Percentiles rank a stretch among this genome's conserved stretches.
Evolutionary conservation across 2,888 invertebrate genomes (phyloP).

Genomic region (Cheilosia soror): DNA sequence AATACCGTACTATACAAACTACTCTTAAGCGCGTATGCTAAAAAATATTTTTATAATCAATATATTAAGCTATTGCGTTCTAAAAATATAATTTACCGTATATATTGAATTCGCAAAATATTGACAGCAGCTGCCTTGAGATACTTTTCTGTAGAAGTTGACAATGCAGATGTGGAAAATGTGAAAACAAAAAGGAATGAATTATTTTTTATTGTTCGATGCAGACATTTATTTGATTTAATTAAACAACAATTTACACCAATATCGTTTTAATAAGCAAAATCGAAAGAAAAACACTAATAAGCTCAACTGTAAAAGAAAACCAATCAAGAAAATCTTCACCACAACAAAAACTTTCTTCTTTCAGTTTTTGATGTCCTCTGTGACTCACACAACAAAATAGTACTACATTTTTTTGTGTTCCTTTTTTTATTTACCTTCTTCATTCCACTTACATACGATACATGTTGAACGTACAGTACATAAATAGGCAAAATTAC

Average conservation of each 20-base stretch:
- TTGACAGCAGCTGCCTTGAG: slow-evolving; percentile 58
- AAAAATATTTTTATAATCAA: slow-evolving; percentile 4
- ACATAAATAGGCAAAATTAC: neutral
- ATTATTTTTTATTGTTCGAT: neutral
- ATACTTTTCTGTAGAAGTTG: slow-evolving; percentile 6
- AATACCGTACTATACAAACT: neutral
- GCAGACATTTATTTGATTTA: slow-evolving; percentile 13
- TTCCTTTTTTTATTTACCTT: slow-evolving; percentile 33
- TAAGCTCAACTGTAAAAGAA: slow-evolving; percentile 24
- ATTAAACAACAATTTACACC: neutral
- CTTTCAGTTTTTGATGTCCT: slow-evolving; percentile 60
- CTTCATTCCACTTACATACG: slow-evolving; percentile 13
- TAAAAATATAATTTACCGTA: slow-evolving; percentile 20
- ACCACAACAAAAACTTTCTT: slow-evolving; percentile 74
- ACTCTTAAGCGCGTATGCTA: neutral
- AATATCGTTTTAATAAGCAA: neutral
- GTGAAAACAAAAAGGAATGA: neutral
- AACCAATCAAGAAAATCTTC: slow-evolving; percentile 38
- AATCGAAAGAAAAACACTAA: slow-evolving; percentile 11
- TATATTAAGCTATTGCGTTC: slow-evolving; percentile 6
- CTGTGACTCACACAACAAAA: slow-evolving; percentile 69
- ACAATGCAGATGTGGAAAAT: neutral
- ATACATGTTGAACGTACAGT: slow-evolving; percentile 16
- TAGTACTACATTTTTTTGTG: slow-evolving; percentile 48
- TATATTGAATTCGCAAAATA: slow-evolving; percentile 17